phyloP scores from a whole-genome alignment of 2,113 vertebrate species.

The Nestor notabilis region DNA sequence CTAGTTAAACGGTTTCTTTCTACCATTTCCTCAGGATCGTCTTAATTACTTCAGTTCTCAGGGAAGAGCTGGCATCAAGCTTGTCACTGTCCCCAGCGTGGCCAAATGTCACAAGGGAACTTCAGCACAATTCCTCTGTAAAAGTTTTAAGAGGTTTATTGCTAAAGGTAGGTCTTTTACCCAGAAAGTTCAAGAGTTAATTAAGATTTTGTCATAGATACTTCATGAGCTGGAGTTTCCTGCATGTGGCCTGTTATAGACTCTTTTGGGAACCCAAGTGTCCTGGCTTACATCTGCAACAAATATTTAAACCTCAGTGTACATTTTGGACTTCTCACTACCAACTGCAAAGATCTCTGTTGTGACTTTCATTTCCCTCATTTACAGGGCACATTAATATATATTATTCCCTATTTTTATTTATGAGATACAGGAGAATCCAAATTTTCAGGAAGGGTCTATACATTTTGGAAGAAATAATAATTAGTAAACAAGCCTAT shows the following conservation, averaged over 20 bases:
- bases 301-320: rapidly evolving
- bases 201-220: no score
- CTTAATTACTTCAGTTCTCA: not conserved
- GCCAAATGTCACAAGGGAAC: rapidly evolving
- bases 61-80: not conserved
- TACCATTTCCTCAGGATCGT: not conserved
- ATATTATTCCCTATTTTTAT: not conserved
- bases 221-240: not conserved
- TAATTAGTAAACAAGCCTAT: not conserved
- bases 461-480: not conserved
- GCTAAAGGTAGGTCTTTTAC: not conserved
- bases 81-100: rapidly evolving
- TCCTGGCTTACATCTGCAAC: not conserved
- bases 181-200: not conserved
- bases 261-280: not conserved
- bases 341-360: not conserved
- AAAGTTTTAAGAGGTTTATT: not conserved
- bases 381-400: not conserved
- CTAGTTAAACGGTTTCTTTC: not conserved
- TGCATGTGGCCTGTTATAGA: rapidly evolving
- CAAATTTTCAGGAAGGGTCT: not conserved
- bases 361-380: no score
- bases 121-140: not conserved
- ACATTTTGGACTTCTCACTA: no score
- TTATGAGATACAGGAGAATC: not conserved